phyloP scores from a whole-genome alignment of 2,797 vertebrate species.

The Neomorphus geoffroyi region DNA sequence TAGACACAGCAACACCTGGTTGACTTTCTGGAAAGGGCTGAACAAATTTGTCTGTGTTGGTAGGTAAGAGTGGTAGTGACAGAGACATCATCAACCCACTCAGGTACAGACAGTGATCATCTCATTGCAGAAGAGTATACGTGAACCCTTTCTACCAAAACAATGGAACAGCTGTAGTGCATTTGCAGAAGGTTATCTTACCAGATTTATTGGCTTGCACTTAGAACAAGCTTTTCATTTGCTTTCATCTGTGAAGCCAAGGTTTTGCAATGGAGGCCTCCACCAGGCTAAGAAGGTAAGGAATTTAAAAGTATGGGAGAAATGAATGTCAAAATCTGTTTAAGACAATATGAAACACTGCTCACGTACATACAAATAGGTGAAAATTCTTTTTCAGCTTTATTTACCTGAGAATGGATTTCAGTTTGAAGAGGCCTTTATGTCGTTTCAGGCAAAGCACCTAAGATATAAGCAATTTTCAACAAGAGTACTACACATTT shows the following conservation, averaged over 20 bases:
- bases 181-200: neutral
- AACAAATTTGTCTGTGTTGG: neutral
- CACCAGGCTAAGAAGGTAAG: constrained; percentile 3
- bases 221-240: neutral
- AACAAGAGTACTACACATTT: constrained; percentile 87
- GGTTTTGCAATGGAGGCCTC: neutral
- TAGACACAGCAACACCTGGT: neutral
- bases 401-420: constrained; percentile 87
- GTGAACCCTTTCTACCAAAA: neutral
- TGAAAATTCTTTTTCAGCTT: constrained; percentile 78
- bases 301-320: neutral
- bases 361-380: constrained; percentile 75
- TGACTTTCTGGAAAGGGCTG: neutral
- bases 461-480: constrained; percentile 85
- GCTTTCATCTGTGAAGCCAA: neutral
- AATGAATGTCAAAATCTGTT: constrained; percentile 45
- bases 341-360: constrained; percentile 71
- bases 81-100: neutral
- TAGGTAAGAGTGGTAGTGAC: neutral
- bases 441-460: constrained; percentile 79
- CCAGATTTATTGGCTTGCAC: neutral
- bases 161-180: neutral
- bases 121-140: neutral
- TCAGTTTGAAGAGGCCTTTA: constrained; percentile 83
- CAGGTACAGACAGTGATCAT: neutral